Evolutionary conservation across 2,113 vertebrate species (phyloP), one percentile per base, ranked within the genome.

Genomic region (Gadus macrocephalus): DNA sequence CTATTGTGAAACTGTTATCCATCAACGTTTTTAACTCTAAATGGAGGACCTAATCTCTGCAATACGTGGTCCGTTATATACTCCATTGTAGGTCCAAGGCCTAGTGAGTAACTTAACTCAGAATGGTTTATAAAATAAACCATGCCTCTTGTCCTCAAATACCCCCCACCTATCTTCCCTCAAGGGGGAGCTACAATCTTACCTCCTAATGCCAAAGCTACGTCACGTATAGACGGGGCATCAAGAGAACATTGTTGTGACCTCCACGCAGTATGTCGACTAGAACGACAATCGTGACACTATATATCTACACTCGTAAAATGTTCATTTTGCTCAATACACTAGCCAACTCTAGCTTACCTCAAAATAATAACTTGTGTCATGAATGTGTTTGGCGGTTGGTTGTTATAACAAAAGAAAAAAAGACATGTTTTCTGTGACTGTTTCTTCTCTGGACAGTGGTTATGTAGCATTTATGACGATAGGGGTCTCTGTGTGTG

Each of bases 181-280:
- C 55, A 58, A 58, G 4, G 8, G 31, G 80, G 61, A 11, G 68
- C 66, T 58, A 68, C 75, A 76, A 71, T 72, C 82, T 89, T 86
- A 85, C 85, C 87, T 88, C 85, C 75, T 82, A 66, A 90, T 87
- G 91, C 91, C 91, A 91, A 92, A 91, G 91, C 83, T 87, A 79
- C 83, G 85, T 87, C 86, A 86, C 80, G 81, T 86, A 83, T 71
- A 82, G 78, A 77, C 62, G 68, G 42, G 78, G 70, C 74, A 63
- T 14, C 73, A 71, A 14, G 42, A 70, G 68, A 64, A 28, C 66
- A 58, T 20, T 58, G 20, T 27, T 71, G 61, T 69, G 78, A 76
- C 72, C 15, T 55, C 56, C 72, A 67, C 71, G 74, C 72, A 69
- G 71, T 20, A 58, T 62, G 59, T 31, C 56, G 20, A 12, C 38